Percentiles rank a stretch among this genome's conserved stretches.
Conservation (phyloP, 1,140 invertebrate genomes). For the Anadara kagoshimensis region DNA sequence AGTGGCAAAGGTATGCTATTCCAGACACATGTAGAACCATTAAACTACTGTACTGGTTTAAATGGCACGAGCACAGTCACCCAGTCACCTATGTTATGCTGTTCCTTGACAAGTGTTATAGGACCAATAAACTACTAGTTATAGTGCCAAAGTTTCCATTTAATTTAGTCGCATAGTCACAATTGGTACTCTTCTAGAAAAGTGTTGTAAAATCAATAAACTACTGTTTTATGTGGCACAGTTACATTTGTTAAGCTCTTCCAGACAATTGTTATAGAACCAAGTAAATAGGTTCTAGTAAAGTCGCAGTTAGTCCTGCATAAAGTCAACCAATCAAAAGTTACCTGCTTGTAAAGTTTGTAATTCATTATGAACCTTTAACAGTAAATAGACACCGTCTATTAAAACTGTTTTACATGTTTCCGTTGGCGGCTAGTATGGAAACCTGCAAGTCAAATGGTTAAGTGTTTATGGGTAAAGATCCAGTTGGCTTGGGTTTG, state of each 20-base stretch:
- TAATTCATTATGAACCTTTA: too few species aligned
- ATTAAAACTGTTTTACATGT: too few species aligned
- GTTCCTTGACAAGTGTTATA: conserved; percentile 62
- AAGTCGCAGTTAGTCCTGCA: too few species aligned
- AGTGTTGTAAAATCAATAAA: conserved; percentile 51
- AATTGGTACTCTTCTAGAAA: conserved; percentile 69
- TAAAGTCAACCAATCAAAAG: too few species aligned
- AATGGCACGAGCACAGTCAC: not conserved
- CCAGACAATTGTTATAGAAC: conserved; percentile 63
- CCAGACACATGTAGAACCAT: not conserved
- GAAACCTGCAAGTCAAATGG: too few species aligned
- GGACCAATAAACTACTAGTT: conserved; percentile 54
- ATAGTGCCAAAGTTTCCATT: too few species aligned
- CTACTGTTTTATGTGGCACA: not conserved
- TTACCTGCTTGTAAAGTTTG: too few species aligned
- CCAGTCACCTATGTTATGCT: conserved; percentile 40
- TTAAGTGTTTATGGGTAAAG: too few species aligned
- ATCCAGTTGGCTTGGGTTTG: too few species aligned
- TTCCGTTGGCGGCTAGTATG: too few species aligned
- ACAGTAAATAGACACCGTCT: too few species aligned
- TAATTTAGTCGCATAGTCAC: too few species aligned
- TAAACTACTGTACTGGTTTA: conserved; percentile 5
- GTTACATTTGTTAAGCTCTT: conserved; percentile 47
- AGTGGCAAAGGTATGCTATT: not conserved
- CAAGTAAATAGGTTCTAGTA: conserved; percentile 36